These are phyloP conservation scores for Nomada hirtipes DNA, from an alignment of 2,888 invertebrate species.

Conservation along the genomic window DNA sequence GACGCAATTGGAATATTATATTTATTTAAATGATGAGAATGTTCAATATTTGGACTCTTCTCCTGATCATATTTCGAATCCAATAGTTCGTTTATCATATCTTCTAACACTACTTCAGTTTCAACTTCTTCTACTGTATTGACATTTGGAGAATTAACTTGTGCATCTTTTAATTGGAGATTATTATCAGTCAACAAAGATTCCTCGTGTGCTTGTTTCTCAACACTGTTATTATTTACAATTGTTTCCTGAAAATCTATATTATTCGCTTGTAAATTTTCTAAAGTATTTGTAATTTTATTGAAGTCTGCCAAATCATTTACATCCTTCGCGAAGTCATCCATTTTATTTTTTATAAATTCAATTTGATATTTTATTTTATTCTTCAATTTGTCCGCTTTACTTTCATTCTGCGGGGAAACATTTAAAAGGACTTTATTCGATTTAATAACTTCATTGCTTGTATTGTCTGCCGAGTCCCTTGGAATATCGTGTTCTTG, in stretches of 20 bases:
- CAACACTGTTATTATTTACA: constrained; percentile 34
- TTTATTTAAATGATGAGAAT: constrained; percentile 17
- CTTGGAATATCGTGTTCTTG: constrained; percentile 35
- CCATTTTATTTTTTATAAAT: constrained; percentile 41
- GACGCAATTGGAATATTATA: constrained; percentile 33
- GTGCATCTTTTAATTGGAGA: constrained; percentile 20
- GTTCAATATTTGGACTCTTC: constrained; percentile 24
- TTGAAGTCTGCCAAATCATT: constrained; percentile 22
- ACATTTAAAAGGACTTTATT: constrained; percentile 51
- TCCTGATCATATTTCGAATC: constrained; percentile 33
- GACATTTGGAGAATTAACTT: constrained; percentile 4
- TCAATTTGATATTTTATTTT: constrained; percentile 43
- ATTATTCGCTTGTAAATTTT: constrained; percentile 24
- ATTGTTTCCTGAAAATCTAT: constrained; percentile 41
- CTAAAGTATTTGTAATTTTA: constrained; percentile 35
- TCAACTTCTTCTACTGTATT: constrained; percentile 17
- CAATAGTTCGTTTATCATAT: constrained; percentile 40
- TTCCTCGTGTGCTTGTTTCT: constrained; percentile 31
- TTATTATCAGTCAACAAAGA: constrained; percentile 12
- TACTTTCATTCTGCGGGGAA: constrained; percentile 54
- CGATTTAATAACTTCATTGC: constrained; percentile 38
- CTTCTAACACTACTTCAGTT: constrained; percentile 26
- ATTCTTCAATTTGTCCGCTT: constrained; percentile 44
- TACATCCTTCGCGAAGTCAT: constrained; percentile 35
- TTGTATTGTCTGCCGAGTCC: constrained; percentile 34